Base-by-base conservation (phyloP, 2,113 vertebrate genomes). In the Eretmochelys imbricata region DNA sequence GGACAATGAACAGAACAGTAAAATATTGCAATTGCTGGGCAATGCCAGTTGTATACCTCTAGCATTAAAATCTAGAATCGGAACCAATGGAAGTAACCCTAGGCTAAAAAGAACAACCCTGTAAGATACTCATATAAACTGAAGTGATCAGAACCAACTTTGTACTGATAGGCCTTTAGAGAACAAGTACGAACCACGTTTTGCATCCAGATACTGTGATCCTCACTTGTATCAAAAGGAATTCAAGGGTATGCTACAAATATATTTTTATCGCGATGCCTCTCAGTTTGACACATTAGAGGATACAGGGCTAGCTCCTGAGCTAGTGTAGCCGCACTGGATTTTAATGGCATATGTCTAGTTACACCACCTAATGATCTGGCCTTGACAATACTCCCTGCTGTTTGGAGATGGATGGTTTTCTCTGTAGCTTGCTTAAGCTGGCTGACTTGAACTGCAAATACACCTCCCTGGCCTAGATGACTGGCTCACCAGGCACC, bases 1-100 rank as follows among this genome's bases (percentile, higher is more conserved):
- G 95, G 89, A 98, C 96, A 95, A 76, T 89, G 97, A 72, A 1
- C 90, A 91, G 42, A 75, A 97, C 97, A 96, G 97, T 95, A 96
- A 98, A 98, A 89, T 65, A 82, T 89, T 90, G 94, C 96, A 88
- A n/a, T 75, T 46, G 62, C 50, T 62, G 62, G 69, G 83, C 25
- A 50, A 80, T 76, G 24, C 49, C 84, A 72, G n/a, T 72, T 72
- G 17, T 38, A 72, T 20, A n/a, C 49, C 54, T 82, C 82, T 89
- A 83, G n/a, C n/a, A 27, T 54, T 91, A 0, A 4, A 92, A 29
- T 90, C 89, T 16, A 0, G 87, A 27, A 5, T 0, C 88, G 80
- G 90, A 95, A 81, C n/a, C 82, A 14, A 38, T 13, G 54, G 86
- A 80, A 79, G 0, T 19, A 42, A 38, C 81, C 88, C 78, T 1